These are phyloP conservation scores for fruit fly (Drosophila melanogaster) DNA, from an alignment of 1,140 invertebrate species.

Conservation along the genomic window Release_6_plus_ISO1_MT NC_004354.4:1323501-1324000, in stretches of 20 bases:
- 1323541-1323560: conserved; percentile 61
- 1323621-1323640: conserved; percentile 66
- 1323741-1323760: conserved; percentile 82
- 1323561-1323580: conserved; percentile 71
- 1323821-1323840: conserved; percentile 66
- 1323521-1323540: conserved; percentile 69
- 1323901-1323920: conserved; percentile 86
- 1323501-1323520: conserved; percentile 33
- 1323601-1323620: conserved; percentile 66
- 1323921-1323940: conserved; percentile 84
- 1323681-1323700: conserved; percentile 41
- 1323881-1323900: conserved; percentile 84
- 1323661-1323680: conserved; percentile 56
- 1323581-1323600: conserved; percentile 39
- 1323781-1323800: conserved; percentile 84
- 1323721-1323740: conserved; percentile 54
- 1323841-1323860: conserved; percentile 81
- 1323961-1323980: conserved; percentile 86
- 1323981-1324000: conserved; percentile 84
- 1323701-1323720: conserved; percentile 38
- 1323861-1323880: conserved; percentile 83
- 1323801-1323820: conserved; percentile 75
- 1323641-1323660: conserved; percentile 62
- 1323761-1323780: conserved; percentile 84
- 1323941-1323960: conserved; percentile 79